Evolutionary conservation across 2,888 invertebrate species (phyloP), one percentile per base, ranked within the genome.

Genomic region (Tetragonula carbonaria): DNA sequence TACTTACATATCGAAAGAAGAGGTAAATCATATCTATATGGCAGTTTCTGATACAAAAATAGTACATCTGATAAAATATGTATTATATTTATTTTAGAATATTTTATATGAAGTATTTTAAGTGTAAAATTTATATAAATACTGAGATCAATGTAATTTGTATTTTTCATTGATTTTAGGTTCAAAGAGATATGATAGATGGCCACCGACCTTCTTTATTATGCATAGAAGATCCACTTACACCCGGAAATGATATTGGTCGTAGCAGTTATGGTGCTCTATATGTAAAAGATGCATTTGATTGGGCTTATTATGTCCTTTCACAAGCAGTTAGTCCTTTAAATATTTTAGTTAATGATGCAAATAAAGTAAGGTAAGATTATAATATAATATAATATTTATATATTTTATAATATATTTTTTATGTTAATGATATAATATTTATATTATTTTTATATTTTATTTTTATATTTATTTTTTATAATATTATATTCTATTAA

Each of bases 161-260:
- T 38, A 51, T 84, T 53, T 51, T 72, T 16, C 8, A 68, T 63
- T 51, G 72, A 70, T 84, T 87, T 68, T 84, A 95, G 95, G 96
- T 98, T 94, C 98, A 98, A 95, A 96, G 97, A 94, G 98, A 98
- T 92, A 98, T 99, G 98, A 97, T 97, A 90, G 98, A 98, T 95
- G 99, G 99, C 0, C 98, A 99, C 95, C 96, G 99, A 71, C 98
- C 98, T 38, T 98, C 99, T 86, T 95, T 99, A 93, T 95, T 99
- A 87, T 99, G 99, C 94, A 99, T 99, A 91, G 99, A 99, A 95
- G 99, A 99, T 95, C 99, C 99, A 38, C 96, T 99, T 66, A 98
- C 98, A 86, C 97, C 98, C 23, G 98, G 97, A 88, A 99, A 99
- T 95, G 99, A 99, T 95, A 99, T 99, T 94, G 99, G 99, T 14